These are phyloP conservation scores for Hybos culiciformis DNA, from an alignment of 2,888 invertebrate species.

Conservation along the genomic window DNA sequence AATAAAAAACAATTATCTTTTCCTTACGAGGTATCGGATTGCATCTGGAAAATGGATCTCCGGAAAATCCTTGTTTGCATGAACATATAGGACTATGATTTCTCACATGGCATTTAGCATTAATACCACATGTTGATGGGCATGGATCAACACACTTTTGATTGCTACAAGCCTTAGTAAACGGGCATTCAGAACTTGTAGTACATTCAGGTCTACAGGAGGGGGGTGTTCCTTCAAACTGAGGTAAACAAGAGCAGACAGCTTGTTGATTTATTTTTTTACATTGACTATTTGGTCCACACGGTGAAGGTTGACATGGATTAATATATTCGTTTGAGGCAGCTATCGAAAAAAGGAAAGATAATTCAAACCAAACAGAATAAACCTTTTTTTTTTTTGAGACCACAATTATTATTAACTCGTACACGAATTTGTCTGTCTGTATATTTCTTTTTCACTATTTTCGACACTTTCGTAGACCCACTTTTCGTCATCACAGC, in stretches of 20 bases:
- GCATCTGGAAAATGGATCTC: constrained; percentile 3
- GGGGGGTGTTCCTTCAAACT: constrained; percentile 51
- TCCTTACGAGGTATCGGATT: constrained; percentile 12
- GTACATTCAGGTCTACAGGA: constrained; percentile 68
- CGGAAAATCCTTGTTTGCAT: constrained; percentile 48
- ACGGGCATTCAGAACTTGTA: constrained; percentile 50
- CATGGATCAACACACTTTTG: constrained; percentile 59
- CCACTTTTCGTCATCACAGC: no score
- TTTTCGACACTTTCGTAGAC: no score
- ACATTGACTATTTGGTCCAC: constrained; percentile 52
- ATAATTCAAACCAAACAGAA: no score
- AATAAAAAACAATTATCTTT: neutral
- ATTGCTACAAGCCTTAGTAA: constrained; percentile 48
- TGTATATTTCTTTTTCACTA: no score
- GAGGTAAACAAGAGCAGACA: constrained; percentile 46
- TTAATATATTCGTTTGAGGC: constrained; percentile 31
- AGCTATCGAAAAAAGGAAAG: constrained; percentile 18
- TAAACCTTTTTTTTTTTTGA: no score
- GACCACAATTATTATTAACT: no score
- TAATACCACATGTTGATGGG: constrained; percentile 56
- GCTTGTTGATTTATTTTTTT: constrained; percentile 40
- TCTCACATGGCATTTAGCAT: constrained; percentile 41
- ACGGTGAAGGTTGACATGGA: constrained; percentile 47
- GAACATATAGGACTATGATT: constrained; percentile 60
- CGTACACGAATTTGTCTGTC: no score